Evolutionary conservation across 2,113 vertebrate species (phyloP).

Genomic region (Callopanchax toddi): DNA sequence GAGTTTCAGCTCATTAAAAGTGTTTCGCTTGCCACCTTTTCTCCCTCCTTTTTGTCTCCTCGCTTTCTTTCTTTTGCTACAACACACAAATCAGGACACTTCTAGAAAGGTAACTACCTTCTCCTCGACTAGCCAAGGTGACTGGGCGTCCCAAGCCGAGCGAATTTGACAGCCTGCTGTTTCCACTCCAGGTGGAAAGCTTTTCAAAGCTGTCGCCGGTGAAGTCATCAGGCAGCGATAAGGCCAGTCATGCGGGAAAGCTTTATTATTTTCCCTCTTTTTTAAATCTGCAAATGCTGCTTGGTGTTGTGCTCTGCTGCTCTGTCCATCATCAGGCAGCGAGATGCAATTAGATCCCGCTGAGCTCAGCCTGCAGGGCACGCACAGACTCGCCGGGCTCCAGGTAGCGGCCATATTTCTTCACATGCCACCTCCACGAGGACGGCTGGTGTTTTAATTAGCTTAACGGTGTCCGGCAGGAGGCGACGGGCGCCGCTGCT

Average conservation of each 20-base stretch:
- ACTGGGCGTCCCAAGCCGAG: conserved; percentile 44
- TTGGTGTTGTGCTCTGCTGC: conserved; percentile 3
- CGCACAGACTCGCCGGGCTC: conserved; percentile 13
- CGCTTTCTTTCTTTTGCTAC: conserved; percentile 6
- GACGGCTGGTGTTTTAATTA: conserved; percentile 5
- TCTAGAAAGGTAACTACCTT: conserved; percentile 16
- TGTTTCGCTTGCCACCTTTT: conserved; percentile 8
- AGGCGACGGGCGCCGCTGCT: background rate
- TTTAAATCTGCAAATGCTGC: conserved; percentile 32
- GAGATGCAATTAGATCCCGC: conserved; percentile 29
- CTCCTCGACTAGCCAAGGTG: conserved; percentile 51
- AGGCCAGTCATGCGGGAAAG: conserved; percentile 28
- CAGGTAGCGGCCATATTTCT: conserved; percentile 1
- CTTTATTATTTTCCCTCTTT: conserved; percentile 12
- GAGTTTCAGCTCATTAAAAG: conserved; percentile 31
- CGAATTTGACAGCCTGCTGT: conserved; percentile 21
- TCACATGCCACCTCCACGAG: background rate
- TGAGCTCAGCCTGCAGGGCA: conserved; percentile 34
- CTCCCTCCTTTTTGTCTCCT: conserved; percentile 1
- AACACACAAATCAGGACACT: conserved; percentile 5
- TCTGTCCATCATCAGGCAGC: conserved; percentile 10
- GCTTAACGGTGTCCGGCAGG: conserved; percentile 1
- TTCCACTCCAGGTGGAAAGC: conserved; percentile 22
- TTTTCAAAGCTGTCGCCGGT: conserved; percentile 25
- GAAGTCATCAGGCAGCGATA: conserved; percentile 1